These are phyloP conservation scores for Apodemia mormo DNA, from an alignment of 2,888 invertebrate genomes.

Conservation along the genomic window DNA sequence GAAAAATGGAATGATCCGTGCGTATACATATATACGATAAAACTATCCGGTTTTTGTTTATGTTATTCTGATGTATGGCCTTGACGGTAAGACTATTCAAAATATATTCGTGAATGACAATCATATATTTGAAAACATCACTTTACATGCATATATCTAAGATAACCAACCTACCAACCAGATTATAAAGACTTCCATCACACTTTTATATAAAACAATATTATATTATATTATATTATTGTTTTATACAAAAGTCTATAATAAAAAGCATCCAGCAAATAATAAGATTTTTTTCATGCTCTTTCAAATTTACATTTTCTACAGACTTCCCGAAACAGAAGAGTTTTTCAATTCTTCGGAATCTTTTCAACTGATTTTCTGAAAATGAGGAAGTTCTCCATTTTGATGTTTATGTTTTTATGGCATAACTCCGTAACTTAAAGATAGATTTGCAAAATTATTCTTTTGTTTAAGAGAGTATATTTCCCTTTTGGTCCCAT, in stretches of 20 bases:
- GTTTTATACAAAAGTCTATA: neutral
- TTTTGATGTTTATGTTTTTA: too few species aligned
- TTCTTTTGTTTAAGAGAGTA: too few species aligned
- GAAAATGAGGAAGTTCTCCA: too few species aligned
- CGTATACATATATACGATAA: slow-evolving; percentile 52
- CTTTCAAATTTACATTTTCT: too few species aligned
- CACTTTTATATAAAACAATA: neutral
- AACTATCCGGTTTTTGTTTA: slow-evolving; percentile 71
- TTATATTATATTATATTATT: neutral
- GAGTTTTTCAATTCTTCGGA: too few species aligned
- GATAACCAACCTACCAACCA: neutral
- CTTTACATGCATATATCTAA: slow-evolving; percentile 3
- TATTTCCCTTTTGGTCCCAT: too few species aligned
- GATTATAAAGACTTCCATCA: neutral
- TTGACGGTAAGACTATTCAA: slow-evolving; percentile 58
- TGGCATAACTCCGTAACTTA: too few species aligned
- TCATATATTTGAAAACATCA: slow-evolving; percentile 1
- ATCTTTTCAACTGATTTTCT: too few species aligned
- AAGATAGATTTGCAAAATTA: too few species aligned
- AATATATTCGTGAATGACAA: neutral
- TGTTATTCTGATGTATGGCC: slow-evolving; percentile 60
- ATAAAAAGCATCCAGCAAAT: too few species aligned
- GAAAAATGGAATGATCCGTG: slow-evolving; percentile 29
- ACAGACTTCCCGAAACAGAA: too few species aligned
- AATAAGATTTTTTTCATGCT: too few species aligned